Evolutionary conservation across 2,797 vertebrate species (phyloP).

Genomic region (Eulemur coronatus): DNA sequence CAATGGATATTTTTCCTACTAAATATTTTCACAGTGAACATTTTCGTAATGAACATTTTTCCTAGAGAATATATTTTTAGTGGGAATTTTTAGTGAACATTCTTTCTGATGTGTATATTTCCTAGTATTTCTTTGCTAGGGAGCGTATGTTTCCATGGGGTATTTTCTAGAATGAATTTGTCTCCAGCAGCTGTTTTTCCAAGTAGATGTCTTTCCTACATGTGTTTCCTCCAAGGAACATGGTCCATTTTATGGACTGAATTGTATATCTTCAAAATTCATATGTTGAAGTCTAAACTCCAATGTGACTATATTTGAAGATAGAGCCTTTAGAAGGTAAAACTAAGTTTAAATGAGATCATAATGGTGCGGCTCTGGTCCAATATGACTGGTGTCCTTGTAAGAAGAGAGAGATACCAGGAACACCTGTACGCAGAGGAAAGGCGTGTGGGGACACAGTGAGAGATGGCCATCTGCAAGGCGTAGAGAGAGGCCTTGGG

Average conservation of each 20-base stretch:
- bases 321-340: neutral
- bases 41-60: constrained; percentile 3
- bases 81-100: neutral
- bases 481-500: neutral
- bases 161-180: neutral
- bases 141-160: neutral
- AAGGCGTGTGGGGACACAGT: neutral
- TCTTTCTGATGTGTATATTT: neutral
- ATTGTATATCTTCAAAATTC: neutral
- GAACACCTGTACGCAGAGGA: neutral
- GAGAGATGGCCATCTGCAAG: neutral
- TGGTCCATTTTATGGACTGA: neutral
- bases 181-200: neutral
- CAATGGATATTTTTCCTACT: neutral
- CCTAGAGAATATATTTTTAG: neutral
- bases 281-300: neutral
- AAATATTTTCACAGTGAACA: neutral
- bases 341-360: neutral
- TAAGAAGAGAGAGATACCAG: neutral
- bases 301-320: neutral
- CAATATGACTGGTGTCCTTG: neutral
- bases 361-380: neutral
- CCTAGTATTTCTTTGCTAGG: neutral
- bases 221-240: neutral
- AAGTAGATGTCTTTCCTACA: neutral